phyloP scores from a whole-genome alignment of 2,113 vertebrate species.

The Indri indri region DNA sequence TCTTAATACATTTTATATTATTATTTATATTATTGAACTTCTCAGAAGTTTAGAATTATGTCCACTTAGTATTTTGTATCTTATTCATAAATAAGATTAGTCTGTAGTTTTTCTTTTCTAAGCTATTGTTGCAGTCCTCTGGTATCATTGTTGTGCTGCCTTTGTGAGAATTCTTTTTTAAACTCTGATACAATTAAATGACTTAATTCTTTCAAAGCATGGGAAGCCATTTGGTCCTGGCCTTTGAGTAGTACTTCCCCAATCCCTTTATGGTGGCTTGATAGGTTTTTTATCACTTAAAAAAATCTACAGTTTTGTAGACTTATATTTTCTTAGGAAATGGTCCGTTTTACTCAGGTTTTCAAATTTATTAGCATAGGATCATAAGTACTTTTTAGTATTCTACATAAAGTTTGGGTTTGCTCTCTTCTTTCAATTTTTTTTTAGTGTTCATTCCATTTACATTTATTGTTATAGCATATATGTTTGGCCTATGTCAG shows the following conservation, averaged over 20 bases:
- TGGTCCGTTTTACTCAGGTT: neutral
- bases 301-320: neutral
- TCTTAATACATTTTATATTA: neutral
- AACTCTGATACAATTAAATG: neutral
- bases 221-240: neutral
- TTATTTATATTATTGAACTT: neutral
- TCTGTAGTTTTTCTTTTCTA: slow-evolving; percentile 19
- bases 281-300: neutral
- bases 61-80: neutral
- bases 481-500: neutral
- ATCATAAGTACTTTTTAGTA: neutral
- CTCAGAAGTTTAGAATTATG: neutral
- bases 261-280: neutral
- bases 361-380: neutral
- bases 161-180: slow-evolving; percentile 9
- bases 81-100: neutral
- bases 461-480: neutral
- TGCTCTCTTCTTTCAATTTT: neutral
- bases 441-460: neutral
- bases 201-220: neutral
- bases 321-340: neutral
- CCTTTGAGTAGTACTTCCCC: neutral
- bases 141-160: neutral
- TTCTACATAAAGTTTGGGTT: neutral
- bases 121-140: neutral